These are phyloP conservation scores for Marmota flaviventris DNA, from an alignment of 2,113 vertebrate species.

Conservation along the genomic window DNA sequence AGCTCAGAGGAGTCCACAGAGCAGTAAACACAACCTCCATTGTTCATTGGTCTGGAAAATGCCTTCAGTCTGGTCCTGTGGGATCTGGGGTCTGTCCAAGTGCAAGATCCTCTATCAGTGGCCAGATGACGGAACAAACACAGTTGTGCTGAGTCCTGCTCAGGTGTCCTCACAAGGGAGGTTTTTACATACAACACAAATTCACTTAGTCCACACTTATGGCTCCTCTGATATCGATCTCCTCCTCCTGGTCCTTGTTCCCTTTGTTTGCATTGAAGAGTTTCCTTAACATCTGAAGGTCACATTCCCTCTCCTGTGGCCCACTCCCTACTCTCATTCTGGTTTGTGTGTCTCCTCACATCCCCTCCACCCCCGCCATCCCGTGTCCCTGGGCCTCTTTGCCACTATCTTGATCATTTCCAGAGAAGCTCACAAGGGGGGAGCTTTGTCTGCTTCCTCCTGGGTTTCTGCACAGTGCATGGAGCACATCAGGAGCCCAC, in stretches of 20 bases:
- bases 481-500: accelerated
- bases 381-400: accelerated
- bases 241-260: background rate
- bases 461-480: background rate
- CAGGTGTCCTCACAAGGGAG: accelerated
- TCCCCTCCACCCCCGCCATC: accelerated
- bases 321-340: accelerated
- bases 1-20: accelerated
- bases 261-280: accelerated
- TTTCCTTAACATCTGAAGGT: background rate
- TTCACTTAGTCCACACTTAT: background rate
- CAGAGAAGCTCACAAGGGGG: accelerated
- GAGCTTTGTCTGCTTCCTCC: accelerated
- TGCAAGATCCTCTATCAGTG: accelerated
- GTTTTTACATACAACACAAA: background rate
- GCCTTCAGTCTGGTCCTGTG: background rate
- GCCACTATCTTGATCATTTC: background rate
- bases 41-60: background rate
- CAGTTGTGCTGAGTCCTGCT: background rate
- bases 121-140: background rate
- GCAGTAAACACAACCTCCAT: accelerated
- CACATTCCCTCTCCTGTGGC: accelerated
- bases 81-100: no score
- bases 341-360: accelerated
- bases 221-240: background rate